Percentiles rank a stretch among this genome's conserved stretches.
Evolutionary conservation across 2,888 invertebrate genomes (phyloP).

Genomic region (Caenorhabditis parvicauda): DNA sequence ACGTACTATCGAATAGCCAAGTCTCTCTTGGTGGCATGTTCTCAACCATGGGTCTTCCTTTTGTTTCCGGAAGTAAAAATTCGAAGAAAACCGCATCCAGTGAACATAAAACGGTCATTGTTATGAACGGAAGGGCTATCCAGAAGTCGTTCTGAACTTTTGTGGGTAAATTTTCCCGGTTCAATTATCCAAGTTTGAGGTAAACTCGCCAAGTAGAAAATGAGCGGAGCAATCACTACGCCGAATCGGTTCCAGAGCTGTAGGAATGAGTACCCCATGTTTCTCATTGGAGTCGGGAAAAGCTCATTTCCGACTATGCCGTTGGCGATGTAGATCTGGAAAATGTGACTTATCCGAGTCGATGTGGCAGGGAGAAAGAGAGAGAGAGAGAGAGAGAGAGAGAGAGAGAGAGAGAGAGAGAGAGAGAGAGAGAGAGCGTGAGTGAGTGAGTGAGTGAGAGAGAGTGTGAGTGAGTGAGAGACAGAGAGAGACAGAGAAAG

Average conservation of each 20-base stretch:
- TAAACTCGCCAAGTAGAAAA: conserved; percentile 41
- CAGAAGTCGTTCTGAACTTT: conserved; percentile 34
- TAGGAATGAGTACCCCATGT: conserved; percentile 48
- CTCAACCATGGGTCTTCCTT: conserved; percentile 44
- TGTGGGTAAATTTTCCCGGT: background rate
- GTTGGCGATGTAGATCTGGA: conserved; percentile 34
- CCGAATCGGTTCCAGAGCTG: conserved; percentile 51
- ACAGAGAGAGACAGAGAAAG: too few species aligned
- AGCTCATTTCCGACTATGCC: conserved; percentile 50
- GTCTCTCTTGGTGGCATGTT: conserved; percentile 44
- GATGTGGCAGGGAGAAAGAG: too few species aligned
- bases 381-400: too few species aligned
- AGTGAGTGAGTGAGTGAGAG: too few species aligned
- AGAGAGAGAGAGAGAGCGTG: too few species aligned
- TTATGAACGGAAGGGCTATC: conserved; percentile 48
- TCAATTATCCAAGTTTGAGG: background rate
- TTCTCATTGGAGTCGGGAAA: conserved; percentile 55
- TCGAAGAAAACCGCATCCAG: conserved; percentile 42
- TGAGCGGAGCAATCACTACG: conserved; percentile 50
- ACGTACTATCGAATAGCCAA: conserved; percentile 30
- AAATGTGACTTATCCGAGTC: too few species aligned
- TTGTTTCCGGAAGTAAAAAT: conserved; percentile 51
- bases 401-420: too few species aligned
- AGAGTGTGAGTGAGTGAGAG: background rate
- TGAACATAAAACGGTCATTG: conserved; percentile 39